Conservation (phyloP, 2,888 invertebrate species). For the Hoplodrina blanda region DNA sequence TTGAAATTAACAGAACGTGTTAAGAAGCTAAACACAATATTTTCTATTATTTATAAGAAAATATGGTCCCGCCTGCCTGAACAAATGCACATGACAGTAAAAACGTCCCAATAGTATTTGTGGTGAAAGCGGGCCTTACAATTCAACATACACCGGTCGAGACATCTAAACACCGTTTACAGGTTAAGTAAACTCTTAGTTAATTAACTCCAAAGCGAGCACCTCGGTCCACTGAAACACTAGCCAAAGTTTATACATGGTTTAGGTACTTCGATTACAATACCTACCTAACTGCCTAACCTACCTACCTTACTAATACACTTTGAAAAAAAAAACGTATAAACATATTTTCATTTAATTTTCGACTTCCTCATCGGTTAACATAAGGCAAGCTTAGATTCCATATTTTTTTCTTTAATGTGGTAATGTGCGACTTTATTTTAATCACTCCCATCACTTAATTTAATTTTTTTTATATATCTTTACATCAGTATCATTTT, state of each 20-base stretch:
- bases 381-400: too few species aligned
- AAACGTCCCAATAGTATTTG: not conserved
- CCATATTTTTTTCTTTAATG: too few species aligned
- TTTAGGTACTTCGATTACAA: not conserved
- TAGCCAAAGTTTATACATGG: slow-evolving; percentile 9
- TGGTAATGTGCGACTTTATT: too few species aligned
- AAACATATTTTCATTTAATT: not conserved
- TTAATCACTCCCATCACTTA: too few species aligned
- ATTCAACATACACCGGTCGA: not conserved
- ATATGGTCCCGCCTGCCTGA: not conserved
- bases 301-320: not conserved
- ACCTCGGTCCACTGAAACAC: slow-evolving; percentile 27
- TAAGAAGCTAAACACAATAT: too few species aligned
- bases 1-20: too few species aligned
- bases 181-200: slow-evolving; percentile 31
- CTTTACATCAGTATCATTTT: too few species aligned
- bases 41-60: not conserved
- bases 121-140: not conserved
- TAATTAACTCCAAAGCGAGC: slow-evolving; percentile 34
- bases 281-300: not conserved
- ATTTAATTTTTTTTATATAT: too few species aligned
- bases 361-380: not conserved
- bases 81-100: not conserved
- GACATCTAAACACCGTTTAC: slow-evolving; percentile 19
- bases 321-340: not conserved